Evolutionary conservation across 2,888 invertebrate genomes (phyloP).

Genomic region (Ditula angustiorana): DNA sequence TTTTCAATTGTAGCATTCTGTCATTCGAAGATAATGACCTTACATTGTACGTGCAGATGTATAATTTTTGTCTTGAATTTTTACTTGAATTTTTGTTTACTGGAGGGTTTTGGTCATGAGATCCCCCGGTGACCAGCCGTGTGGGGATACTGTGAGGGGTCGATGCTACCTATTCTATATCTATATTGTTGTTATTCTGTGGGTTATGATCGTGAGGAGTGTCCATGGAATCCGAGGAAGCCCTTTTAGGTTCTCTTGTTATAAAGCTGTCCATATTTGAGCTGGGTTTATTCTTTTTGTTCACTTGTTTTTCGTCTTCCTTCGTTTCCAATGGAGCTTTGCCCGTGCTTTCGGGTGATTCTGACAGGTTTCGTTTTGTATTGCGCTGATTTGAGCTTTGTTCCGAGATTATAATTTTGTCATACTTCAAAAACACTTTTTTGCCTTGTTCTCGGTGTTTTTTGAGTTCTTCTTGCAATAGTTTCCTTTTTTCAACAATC

Average conservation of each 20-base stretch:
- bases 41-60: not conserved
- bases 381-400: conserved; percentile 34
- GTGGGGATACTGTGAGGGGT: conserved; percentile 23
- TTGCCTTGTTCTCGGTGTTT: conserved; percentile 41
- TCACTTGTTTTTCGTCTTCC: conserved; percentile 11
- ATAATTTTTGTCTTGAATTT: not conserved
- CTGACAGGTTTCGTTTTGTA: conserved; percentile 35
- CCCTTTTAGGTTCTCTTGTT: too few species aligned
- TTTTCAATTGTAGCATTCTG: not conserved
- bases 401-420: too few species aligned
- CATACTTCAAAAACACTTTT: conserved; percentile 41
- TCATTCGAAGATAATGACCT: not conserved
- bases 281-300: conserved; percentile 39
- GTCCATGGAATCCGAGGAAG: too few species aligned
- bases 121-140: conserved; percentile 12
- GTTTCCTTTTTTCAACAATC: conserved; percentile 45
- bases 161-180: too few species aligned
- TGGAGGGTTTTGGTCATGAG: conserved; percentile 6
- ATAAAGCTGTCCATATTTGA: conserved; percentile 38
- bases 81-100: not conserved
- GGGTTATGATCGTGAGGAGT: too few species aligned
- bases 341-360: conserved; percentile 25
- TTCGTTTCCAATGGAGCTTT: conserved; percentile 1
- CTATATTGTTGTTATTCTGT: too few species aligned
- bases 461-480: conserved; percentile 43